A percentile compares a stretch with the other conserved stretches of the same genome.
Evolutionary conservation across 1,140 invertebrate genomes (phyloP).

Genomic region (Maniola jurtina): DNA sequence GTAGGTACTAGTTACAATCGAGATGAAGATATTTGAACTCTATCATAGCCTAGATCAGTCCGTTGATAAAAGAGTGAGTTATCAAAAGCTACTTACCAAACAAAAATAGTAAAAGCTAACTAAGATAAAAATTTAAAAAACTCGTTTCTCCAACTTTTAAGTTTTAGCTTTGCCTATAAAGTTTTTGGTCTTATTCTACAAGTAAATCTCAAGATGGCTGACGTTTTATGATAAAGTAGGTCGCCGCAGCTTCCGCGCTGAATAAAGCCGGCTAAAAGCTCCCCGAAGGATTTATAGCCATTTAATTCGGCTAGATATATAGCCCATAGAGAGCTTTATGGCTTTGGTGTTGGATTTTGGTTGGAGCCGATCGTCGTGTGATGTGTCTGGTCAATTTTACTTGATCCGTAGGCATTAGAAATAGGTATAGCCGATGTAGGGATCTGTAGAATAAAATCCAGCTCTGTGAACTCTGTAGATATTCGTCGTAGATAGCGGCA

Average conservation of each 20-base stretch:
- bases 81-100: too few species aligned
- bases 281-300: constrained; percentile 53
- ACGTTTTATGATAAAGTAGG: constrained; percentile 43
- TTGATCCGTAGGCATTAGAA: background rate
- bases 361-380: constrained; percentile 15
- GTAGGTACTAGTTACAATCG: too few species aligned
- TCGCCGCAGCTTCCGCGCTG: constrained; percentile 52
- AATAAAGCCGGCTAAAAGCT: constrained; percentile 56
- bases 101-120: too few species aligned
- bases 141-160: background rate
- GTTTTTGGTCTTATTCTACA: background rate
- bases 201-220: constrained; percentile 6
- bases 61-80: too few species aligned
- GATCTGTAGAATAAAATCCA: too few species aligned
- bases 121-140: background rate
- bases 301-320: constrained; percentile 59
- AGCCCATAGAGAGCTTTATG: constrained; percentile 51
- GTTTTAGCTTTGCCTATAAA: background rate
- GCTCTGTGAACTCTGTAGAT: too few species aligned
- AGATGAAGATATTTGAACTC: too few species aligned
- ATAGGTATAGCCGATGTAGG: too few species aligned
- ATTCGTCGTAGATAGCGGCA: too few species aligned
- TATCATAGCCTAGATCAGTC: too few species aligned
- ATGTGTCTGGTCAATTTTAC: constrained; percentile 1
- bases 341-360: constrained; percentile 30